Base-by-base conservation (phyloP, 2,113 vertebrate species). In the Rissa tridactyla region DNA sequence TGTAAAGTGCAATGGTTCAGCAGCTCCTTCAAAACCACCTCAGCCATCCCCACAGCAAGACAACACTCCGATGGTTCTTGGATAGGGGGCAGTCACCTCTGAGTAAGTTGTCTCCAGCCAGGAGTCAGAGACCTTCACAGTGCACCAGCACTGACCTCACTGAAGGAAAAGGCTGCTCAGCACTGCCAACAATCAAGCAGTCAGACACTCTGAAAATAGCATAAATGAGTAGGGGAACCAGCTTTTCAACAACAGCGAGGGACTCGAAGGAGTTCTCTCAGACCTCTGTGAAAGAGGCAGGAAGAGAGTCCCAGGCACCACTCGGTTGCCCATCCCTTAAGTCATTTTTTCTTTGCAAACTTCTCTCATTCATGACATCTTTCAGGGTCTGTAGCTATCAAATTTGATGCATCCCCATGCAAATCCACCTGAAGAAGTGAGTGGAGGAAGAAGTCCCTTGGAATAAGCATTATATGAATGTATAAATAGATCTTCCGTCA, bases 201-300 rank as follows among this genome's bases (percentile, higher is more conserved):
- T 5, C 30, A 47, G 57, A n/a, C 4, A 4, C 16, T 84, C 57
- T 49, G 51, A 60, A 86, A 86, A 88, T 3, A 16, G 34, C 49
- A 47, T 34, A 69, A 65, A 88, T 4, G 4, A 55, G 62, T 6
- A 47, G 15, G 32, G 23, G 57, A 49, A 82, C 4, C 4, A 82
- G 13, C 13, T 82, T 79, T 85, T 23, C 62, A 85, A 21, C 36
- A 88, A 42, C 1, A 5, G 19, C 57, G n/a, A 71, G 25, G 27
- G 44, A 71, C 57, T 89, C 0, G 0, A 13, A 0, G 0, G 69
- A 47, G 6, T 44, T 23, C 34, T 57, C 21, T 3, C 60, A 84
- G 30, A 79, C 7, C 38, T 55, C 40, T 46, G 11, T 30, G n/a
- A 26, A 0, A 32, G 13, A 62, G 15, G 38, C 76, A 77, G 26